Conservation (phyloP, 2,888 invertebrate species). For the Microplitis deprimator region DNA sequence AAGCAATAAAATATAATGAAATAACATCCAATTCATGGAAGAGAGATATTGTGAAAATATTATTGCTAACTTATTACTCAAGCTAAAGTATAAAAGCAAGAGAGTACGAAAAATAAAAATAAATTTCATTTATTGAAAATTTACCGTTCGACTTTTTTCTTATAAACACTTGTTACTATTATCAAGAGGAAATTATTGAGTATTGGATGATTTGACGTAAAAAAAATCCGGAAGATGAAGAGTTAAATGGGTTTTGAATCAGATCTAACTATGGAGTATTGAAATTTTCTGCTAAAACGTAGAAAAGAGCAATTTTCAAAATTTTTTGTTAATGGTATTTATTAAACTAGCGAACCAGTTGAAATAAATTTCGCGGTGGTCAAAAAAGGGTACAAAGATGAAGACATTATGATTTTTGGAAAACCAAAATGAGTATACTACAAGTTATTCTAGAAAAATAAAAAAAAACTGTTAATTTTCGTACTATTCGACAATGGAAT, state of each 20-base stretch:
- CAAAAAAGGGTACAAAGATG: too few species aligned
- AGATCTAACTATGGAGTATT: too few species aligned
- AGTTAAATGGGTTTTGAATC: background rate
- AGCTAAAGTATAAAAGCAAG: conserved; percentile 4
- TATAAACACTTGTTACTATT: background rate
- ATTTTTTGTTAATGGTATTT: too few species aligned
- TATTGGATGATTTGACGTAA: background rate
- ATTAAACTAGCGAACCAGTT: too few species aligned
- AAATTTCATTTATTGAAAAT: conserved; percentile 3
- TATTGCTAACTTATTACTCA: conserved; percentile 69
- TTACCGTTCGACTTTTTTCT: background rate
- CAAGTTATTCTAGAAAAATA: too few species aligned
- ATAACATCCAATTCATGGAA: conserved; percentile 55
- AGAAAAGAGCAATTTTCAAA: too few species aligned
- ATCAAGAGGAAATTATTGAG: background rate
- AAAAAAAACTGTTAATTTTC: background rate
- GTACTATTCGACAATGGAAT: background rate
- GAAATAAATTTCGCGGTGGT: too few species aligned
- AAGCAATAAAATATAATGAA: conserved; percentile 55
- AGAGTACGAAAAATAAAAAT: conserved; percentile 5
- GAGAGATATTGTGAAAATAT: conserved; percentile 70
- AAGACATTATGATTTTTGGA: too few species aligned
- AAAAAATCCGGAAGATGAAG: background rate
- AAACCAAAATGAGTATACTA: too few species aligned
- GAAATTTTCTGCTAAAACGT: too few species aligned